Percentiles rank a stretch among this genome's conserved stretches.
phyloP scores from a whole-genome alignment of 2,797 vertebrate genomes.

The Channa striata region DNA sequence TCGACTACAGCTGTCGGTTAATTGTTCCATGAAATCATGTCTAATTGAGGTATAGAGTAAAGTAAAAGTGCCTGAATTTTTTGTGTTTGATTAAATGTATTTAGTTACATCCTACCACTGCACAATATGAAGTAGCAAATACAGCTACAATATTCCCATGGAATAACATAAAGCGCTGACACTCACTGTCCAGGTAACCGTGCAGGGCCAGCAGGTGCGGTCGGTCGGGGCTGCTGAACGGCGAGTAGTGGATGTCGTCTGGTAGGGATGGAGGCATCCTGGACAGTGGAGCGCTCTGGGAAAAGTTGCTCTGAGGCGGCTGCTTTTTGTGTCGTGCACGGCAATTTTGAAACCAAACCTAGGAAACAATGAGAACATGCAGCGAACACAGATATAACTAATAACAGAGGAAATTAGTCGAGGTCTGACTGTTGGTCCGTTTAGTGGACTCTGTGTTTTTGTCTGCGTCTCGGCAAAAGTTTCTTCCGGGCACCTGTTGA shows the following conservation, averaged over 20 bases:
- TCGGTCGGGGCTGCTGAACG: conserved; percentile 94
- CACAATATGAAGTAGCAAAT: too few relatives aligned
- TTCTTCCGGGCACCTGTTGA: background rate
- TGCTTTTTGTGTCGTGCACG: conserved; percentile 99
- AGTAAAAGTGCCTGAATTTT: too few relatives aligned
- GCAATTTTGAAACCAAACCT: conserved; percentile 99
- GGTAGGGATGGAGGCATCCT: conserved; percentile 94
- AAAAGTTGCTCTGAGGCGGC: conserved; percentile 91
- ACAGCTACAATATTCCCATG: too few relatives aligned
- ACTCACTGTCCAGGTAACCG: conserved; percentile 97
- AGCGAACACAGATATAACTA: background rate
- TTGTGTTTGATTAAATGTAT: too few relatives aligned
- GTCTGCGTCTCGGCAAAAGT: background rate
- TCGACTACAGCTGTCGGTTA: too few relatives aligned
- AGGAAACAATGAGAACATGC: conserved; percentile 47
- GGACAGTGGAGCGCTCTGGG: conserved; percentile 90
- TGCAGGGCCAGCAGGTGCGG: conserved; percentile 96
- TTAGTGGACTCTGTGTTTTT: conserved; percentile 13
- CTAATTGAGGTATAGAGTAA: too few relatives aligned
- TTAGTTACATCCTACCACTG: too few relatives aligned
- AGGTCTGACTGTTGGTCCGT: background rate
- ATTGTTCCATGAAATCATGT: too few relatives aligned
- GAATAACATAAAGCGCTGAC: background rate
- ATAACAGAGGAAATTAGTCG: background rate
- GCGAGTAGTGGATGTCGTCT: conserved; percentile 95